A percentile compares a stretch with the other conserved stretches of the same genome.
Conservation (phyloP, 2,888 invertebrate genomes). For the Cancer borealis region DNA sequence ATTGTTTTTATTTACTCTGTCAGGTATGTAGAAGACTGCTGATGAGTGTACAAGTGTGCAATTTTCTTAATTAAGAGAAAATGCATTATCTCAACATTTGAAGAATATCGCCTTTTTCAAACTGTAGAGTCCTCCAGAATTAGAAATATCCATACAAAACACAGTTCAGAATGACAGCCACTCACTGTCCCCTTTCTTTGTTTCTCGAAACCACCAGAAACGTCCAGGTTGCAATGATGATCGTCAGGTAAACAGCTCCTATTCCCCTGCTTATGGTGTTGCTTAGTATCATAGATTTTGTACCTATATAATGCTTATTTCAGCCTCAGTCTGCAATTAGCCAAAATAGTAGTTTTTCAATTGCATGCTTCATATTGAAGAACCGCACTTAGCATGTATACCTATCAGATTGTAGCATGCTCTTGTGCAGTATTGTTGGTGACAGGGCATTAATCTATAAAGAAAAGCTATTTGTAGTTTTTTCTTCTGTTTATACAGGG, state of each 20-base stretch:
- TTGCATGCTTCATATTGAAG: not conserved
- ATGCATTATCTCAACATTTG: constrained; percentile 21
- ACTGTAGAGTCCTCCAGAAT: constrained; percentile 12
- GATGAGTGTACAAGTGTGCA: constrained; percentile 44
- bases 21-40: constrained; percentile 54
- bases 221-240: constrained; percentile 73
- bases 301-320: not conserved
- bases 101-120: constrained; percentile 3
- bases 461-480: not conserved
- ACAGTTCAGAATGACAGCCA: constrained; percentile 60
- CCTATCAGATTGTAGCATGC: not conserved
- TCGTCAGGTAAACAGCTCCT: constrained; percentile 67
- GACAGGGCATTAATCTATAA: not conserved
- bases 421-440: not conserved
- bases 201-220: constrained; percentile 71
- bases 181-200: constrained; percentile 59
- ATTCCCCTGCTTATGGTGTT: constrained; percentile 55
- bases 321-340: constrained; percentile 18
- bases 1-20: constrained; percentile 23
- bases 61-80: constrained; percentile 11
- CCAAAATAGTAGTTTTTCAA: not conserved
- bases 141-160: constrained; percentile 21
- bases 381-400: not conserved
- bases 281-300: constrained; percentile 13
- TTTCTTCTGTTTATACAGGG: not conserved